Evolutionary conservation across 2,888 invertebrate genomes (phyloP).

Genomic region (Hydrotaea cyrtoneurina): DNA sequence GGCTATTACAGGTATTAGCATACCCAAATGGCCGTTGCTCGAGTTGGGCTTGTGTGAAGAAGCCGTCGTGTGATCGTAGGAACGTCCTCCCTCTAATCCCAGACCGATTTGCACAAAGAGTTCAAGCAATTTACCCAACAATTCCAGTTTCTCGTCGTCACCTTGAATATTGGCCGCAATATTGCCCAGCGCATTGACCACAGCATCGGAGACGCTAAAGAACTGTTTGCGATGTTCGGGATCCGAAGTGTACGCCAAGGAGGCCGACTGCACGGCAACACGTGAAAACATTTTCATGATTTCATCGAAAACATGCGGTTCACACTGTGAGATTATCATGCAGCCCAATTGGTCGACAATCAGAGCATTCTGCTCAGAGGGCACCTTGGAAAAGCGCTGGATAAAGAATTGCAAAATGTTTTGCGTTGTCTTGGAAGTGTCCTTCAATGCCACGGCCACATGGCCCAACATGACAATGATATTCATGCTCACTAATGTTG

Average conservation of each 20-base stretch:
- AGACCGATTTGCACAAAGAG: slow-evolving; percentile 98
- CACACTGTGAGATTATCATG: slow-evolving; percentile 97
- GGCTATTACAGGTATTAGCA: slow-evolving; percentile 98
- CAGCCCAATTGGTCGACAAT: slow-evolving; percentile 99
- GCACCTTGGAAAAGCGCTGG: slow-evolving; percentile 95
- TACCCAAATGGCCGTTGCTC: slow-evolving; percentile 98
- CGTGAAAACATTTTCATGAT: slow-evolving; percentile 99
- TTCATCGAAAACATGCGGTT: slow-evolving; percentile 92
- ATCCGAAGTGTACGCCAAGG: slow-evolving; percentile 86
- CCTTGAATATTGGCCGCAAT: slow-evolving; percentile 97
- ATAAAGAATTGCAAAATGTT: slow-evolving; percentile 98
- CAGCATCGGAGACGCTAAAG: slow-evolving; percentile 94
- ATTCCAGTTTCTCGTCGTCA: slow-evolving; percentile 90
- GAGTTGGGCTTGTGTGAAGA: slow-evolving; percentile 90
- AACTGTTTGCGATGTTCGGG: slow-evolving; percentile 84
- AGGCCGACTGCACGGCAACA: slow-evolving; percentile 95
- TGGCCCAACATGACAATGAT: slow-evolving; percentile 98
- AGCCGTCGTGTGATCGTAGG: slow-evolving; percentile 93
- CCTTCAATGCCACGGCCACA: slow-evolving; percentile 96
- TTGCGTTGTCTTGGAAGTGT: slow-evolving; percentile 95
- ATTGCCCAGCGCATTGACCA: slow-evolving; percentile 97
- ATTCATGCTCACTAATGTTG: slow-evolving; percentile 95
- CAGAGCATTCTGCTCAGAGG: slow-evolving; percentile 93
- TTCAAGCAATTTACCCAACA: slow-evolving; percentile 94
- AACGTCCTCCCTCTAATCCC: slow-evolving; percentile 91